These are phyloP conservation scores for Leptinotarsa lineolata DNA, from an alignment of 1,140 invertebrate species.

Conservation along the genomic window DNA sequence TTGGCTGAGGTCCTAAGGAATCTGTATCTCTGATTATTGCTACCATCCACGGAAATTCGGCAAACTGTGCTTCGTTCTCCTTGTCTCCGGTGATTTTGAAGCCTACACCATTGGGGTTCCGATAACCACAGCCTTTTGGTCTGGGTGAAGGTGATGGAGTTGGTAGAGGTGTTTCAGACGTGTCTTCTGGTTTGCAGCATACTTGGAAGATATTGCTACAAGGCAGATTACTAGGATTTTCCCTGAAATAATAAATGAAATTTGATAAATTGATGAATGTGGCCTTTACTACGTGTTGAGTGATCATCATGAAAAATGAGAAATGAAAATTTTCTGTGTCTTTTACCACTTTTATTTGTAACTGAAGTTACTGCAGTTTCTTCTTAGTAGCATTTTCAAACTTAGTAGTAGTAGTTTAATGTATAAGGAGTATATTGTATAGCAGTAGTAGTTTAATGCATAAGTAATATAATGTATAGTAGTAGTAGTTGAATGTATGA, in stretches of 20 bases:
- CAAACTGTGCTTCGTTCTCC: slow-evolving; percentile 62
- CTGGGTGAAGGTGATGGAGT: slow-evolving; percentile 34
- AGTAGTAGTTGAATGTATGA: too few species aligned
- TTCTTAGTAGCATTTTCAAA: too few species aligned
- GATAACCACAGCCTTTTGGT: slow-evolving; percentile 61
- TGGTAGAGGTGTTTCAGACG: slow-evolving; percentile 42
- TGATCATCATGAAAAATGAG: too few species aligned
- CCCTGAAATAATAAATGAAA: neutral
- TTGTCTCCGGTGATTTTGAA: slow-evolving; percentile 59
- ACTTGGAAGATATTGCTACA: slow-evolving; percentile 68
- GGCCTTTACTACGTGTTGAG: too few species aligned
- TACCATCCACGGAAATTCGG: slow-evolving; percentile 82
- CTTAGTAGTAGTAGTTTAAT: too few species aligned
- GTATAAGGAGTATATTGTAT: too few species aligned
- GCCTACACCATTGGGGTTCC: slow-evolving; percentile 66
- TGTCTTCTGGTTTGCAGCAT: slow-evolving; percentile 61
- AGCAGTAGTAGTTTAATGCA: too few species aligned
- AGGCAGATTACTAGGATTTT: slow-evolving; percentile 47
- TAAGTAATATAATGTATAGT: too few species aligned
- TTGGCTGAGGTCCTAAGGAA: slow-evolving; percentile 59
- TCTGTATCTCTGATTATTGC: slow-evolving; percentile 67
- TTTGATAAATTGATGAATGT: too few species aligned
- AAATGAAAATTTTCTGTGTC: too few species aligned
- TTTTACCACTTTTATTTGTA: too few species aligned
- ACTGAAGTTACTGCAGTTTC: too few species aligned